Conservation (phyloP, 1,140 invertebrate species). For the Alviniconcha marisindica region DNA sequence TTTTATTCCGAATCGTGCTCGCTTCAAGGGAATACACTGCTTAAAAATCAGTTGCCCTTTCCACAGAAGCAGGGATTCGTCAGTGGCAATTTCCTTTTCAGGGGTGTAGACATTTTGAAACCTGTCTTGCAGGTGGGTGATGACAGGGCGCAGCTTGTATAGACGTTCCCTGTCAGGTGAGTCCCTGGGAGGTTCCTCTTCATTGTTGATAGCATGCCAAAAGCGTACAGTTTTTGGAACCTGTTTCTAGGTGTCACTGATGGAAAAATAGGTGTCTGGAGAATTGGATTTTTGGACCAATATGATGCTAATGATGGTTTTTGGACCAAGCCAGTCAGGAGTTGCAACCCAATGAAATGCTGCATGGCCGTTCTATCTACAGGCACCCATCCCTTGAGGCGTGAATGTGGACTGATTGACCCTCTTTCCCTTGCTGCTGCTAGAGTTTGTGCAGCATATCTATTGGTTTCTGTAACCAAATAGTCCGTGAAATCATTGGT, state of each 20-base stretch:
- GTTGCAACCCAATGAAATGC: too few species aligned
- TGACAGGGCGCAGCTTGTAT: constrained; percentile 8
- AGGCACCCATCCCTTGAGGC: background rate
- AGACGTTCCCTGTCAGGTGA: background rate
- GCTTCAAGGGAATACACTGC: constrained; percentile 11
- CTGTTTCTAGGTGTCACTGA: background rate
- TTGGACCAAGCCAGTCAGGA: background rate
- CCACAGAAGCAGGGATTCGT: background rate
- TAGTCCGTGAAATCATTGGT: background rate
- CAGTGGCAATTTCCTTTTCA: background rate
- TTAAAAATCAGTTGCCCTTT: constrained; percentile 22
- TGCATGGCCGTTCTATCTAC: background rate
- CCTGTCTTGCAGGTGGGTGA: background rate
- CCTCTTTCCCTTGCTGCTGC: background rate
- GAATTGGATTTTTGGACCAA: background rate
- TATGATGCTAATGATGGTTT: background rate
- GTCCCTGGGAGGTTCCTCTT: background rate
- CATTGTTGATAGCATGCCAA: constrained; percentile 12
- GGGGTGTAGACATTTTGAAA: constrained; percentile 10
- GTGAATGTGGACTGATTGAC: background rate
- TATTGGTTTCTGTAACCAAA: background rate
- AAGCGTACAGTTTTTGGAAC: background rate
- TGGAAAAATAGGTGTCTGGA: constrained; percentile 3
- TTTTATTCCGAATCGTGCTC: constrained; percentile 17
- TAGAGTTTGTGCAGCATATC: background rate